Conservation (phyloP, 2,888 invertebrate genomes). For the Pterobdella sp. region DNA sequence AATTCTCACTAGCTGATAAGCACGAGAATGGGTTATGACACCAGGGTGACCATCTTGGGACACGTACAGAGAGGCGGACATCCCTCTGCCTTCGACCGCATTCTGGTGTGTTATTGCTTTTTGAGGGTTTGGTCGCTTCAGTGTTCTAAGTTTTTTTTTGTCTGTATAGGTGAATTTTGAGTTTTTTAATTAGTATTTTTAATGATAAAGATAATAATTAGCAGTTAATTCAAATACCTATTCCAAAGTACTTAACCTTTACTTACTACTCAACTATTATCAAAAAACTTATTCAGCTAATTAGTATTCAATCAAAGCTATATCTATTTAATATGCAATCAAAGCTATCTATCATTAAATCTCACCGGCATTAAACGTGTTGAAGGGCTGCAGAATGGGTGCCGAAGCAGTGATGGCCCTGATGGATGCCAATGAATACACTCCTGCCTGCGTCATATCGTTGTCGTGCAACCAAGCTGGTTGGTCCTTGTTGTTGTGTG, state of each 20-base stretch:
- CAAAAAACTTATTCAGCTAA: no score
- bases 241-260: no score
- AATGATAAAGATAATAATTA: no score
- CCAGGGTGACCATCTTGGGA: slow-evolving; percentile 91
- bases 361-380: not conserved
- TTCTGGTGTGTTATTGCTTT: slow-evolving; percentile 63
- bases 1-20: slow-evolving; percentile 70
- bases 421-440: slow-evolving; percentile 83
- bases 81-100: slow-evolving; percentile 95
- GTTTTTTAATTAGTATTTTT: no score
- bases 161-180: not conserved
- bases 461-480: slow-evolving; percentile 89
- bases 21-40: slow-evolving; percentile 84
- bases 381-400: slow-evolving; percentile 71
- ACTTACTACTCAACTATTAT: no score
- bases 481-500: not conserved
- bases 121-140: not conserved
- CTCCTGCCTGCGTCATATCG: slow-evolving; percentile 83
- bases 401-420: slow-evolving; percentile 96
- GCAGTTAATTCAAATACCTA: no score
- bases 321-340: no score
- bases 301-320: no score
- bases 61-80: slow-evolving; percentile 97
- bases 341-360: no score
- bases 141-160: not conserved